Percentiles rank a stretch among this genome's conserved stretches.
Evolutionary conservation across 2,113 vertebrate species (phyloP).

Genomic region (Pomatostomus ruficeps): DNA sequence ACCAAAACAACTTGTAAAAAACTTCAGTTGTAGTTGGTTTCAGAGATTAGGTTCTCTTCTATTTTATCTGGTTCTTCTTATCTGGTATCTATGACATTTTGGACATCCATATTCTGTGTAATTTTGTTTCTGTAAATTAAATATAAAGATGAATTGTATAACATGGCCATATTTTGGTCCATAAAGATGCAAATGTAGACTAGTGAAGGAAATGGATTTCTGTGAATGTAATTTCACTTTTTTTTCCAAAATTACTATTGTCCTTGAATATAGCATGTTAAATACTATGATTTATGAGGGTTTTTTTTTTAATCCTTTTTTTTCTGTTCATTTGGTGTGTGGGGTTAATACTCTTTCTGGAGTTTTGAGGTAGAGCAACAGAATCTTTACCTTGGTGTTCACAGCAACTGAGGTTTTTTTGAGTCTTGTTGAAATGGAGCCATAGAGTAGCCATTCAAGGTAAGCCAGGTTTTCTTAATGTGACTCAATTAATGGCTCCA

Average conservation of each 20-base stretch:
- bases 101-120: neutral
- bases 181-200: neutral
- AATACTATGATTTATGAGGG: neutral
- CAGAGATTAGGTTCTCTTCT: neutral
- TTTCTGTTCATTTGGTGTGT: neutral
- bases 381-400: neutral
- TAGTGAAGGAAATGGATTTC: neutral
- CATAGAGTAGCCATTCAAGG: neutral
- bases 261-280: neutral
- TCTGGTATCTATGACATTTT: neutral
- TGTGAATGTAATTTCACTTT: neutral
- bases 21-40: neutral
- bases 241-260: neutral
- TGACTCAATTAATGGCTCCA: neutral
- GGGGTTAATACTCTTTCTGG: neutral
- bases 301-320: rapidly evolving
- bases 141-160: neutral
- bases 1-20: neutral
- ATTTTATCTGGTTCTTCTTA: neutral
- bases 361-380: neutral
- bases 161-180: neutral
- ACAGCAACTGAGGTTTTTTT: neutral
- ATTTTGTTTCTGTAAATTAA: neutral
- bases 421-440: neutral
- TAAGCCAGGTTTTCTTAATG: neutral